A percentile compares a stretch with the other conserved stretches of the same genome.
These are phyloP conservation scores for Ptilonorhynchus violaceus DNA, from an alignment of 2,113 vertebrate species.

Conservation along the genomic window DNA sequence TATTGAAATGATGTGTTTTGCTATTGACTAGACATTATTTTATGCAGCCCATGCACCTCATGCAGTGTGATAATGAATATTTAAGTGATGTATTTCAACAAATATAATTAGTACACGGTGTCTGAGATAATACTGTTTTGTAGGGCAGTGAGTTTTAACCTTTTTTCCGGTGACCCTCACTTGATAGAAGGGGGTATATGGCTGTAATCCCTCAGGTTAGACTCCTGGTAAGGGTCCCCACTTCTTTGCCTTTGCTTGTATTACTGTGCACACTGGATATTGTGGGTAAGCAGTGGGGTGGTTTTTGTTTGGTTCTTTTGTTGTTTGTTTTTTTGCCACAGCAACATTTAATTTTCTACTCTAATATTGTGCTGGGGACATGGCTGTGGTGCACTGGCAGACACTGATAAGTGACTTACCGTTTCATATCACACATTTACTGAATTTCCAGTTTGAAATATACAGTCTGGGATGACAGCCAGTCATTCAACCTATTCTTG, in stretches of 20 bases:
- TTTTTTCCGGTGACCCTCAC: not conserved
- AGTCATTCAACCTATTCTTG: constrained; percentile 21
- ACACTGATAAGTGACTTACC: constrained; percentile 34
- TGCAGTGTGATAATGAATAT: not conserved
- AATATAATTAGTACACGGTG: not conserved
- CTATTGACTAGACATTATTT: not conserved
- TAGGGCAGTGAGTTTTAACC: not conserved
- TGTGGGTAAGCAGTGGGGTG: not conserved
- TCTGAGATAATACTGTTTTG: not conserved
- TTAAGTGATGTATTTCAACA: not conserved
- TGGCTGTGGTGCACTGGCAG: constrained; percentile 12
- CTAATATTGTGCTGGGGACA: not conserved
- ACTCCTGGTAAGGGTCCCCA: not conserved
- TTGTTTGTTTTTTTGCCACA: not conserved
- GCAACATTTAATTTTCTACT: not conserved
- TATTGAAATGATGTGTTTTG: not conserved
- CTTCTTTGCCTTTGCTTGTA: not conserved
- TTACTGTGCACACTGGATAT: not conserved
- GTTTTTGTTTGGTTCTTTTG: not conserved
- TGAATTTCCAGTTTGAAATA: constrained; percentile 29
- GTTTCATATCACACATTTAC: not conserved
- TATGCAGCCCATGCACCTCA: not conserved
- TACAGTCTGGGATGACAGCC: constrained; percentile 34
- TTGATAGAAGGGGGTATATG: not conserved
- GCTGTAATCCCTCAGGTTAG: not conserved